A percentile compares a stretch with the other conserved stretches of the same genome.
Conservation (phyloP, 2,888 invertebrate genomes). For the Tenthredo mesomela region DNA sequence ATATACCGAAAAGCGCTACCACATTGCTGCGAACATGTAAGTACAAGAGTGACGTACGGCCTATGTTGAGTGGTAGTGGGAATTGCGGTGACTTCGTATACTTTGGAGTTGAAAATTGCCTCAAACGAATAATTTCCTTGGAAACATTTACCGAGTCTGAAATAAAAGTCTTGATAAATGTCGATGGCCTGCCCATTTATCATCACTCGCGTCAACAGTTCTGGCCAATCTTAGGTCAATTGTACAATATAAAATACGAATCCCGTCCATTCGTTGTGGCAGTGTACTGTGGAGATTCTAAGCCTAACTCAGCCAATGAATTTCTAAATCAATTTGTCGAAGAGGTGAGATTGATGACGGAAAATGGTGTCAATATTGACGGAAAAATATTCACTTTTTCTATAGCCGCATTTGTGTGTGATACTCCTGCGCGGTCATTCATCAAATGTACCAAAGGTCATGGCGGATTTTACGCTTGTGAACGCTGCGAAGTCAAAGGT, state of each 20-base stretch:
- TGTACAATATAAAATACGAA: slow-evolving; percentile 52
- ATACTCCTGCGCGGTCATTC: slow-evolving; percentile 55
- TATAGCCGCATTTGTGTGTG: slow-evolving; percentile 55
- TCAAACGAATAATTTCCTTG: background rate
- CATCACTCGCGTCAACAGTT: slow-evolving; percentile 60
- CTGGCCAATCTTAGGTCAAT: slow-evolving; percentile 61
- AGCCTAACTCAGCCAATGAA: slow-evolving; percentile 46
- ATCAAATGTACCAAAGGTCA: slow-evolving; percentile 55
- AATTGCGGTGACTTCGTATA: background rate
- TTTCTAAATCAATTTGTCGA: slow-evolving; percentile 53
- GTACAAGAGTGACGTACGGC: slow-evolving; percentile 5
- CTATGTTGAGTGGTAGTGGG: background rate
- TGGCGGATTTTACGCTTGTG: slow-evolving; percentile 55
- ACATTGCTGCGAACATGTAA: slow-evolving; percentile 14
- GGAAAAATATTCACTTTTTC: slow-evolving; percentile 12
- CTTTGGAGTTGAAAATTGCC: background rate
- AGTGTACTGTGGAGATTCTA: slow-evolving; percentile 52
- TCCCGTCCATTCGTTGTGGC: slow-evolving; percentile 51
- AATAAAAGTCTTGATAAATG: slow-evolving; percentile 54
- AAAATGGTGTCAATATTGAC: slow-evolving; percentile 52
- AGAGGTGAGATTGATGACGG: slow-evolving; percentile 34
- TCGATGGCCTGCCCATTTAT: slow-evolving; percentile 61
- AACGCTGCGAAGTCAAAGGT: slow-evolving; percentile 53
- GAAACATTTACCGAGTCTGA: slow-evolving; percentile 8
- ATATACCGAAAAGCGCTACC: background rate